A percentile compares a stretch with the other conserved stretches of the same genome.
Conservation (phyloP, 1,140 invertebrate species). For the Caenorhabditis tropicalis region DNA sequence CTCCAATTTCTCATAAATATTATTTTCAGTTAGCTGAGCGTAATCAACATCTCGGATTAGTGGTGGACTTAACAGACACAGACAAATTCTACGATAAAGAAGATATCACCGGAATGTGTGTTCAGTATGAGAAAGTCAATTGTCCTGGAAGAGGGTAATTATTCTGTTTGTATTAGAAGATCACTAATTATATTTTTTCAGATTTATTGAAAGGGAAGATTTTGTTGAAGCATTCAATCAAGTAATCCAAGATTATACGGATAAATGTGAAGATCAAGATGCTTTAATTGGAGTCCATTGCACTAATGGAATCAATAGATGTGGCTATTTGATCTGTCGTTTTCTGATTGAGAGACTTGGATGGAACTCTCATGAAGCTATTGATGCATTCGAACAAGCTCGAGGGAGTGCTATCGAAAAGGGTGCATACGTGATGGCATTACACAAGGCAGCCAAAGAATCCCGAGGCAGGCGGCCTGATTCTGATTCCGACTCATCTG, state of each 20-base stretch:
- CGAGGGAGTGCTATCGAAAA: conserved; percentile 75
- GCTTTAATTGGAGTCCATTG: conserved; percentile 87
- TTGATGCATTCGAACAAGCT: conserved; percentile 73
- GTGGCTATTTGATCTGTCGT: conserved; percentile 85
- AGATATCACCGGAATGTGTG: conserved; percentile 74
- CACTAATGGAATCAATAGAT: conserved; percentile 88
- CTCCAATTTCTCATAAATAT: not conserved
- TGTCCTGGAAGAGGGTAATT: conserved; percentile 74
- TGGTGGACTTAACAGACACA: conserved; percentile 80
- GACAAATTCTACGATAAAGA: conserved; percentile 77
- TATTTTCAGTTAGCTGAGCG: conserved; percentile 72
- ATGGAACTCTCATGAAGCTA: conserved; percentile 64
- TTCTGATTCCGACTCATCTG: conserved; percentile 53
- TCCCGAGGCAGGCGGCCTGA: conserved; percentile 35
- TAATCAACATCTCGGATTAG: conserved; percentile 76
- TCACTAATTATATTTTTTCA: not conserved
- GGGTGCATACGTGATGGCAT: conserved; percentile 73
- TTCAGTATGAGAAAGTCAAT: conserved; percentile 75
- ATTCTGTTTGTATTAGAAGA: not conserved
- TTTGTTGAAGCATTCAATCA: conserved; percentile 75
- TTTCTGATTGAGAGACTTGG: conserved; percentile 76
- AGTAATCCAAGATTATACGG: conserved; percentile 50
- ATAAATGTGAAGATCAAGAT: conserved; percentile 74
- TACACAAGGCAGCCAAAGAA: conserved; percentile 68
- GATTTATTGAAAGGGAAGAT: conserved; percentile 71